phyloP scores from a whole-genome alignment of 1,140 invertebrate species.

The Bombus waltoni region DNA sequence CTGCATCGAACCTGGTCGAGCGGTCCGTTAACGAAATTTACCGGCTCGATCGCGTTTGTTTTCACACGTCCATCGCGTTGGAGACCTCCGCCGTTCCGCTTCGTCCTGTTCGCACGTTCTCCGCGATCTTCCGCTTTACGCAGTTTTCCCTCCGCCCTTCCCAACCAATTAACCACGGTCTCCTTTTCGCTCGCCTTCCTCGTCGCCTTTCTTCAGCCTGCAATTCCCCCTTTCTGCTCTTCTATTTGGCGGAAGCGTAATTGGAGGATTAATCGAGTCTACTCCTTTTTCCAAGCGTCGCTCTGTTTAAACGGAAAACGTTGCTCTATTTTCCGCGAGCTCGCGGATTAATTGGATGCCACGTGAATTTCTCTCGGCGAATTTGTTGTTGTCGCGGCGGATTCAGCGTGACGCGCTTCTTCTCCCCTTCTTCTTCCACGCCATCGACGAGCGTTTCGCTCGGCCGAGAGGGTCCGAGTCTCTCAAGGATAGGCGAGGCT shows the following conservation, averaged over 20 bases:
- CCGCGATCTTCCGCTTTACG: no score
- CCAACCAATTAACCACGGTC: no score
- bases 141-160: no score
- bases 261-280: conserved; percentile 38
- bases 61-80: no score
- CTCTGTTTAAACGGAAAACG: no score
- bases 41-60: no score
- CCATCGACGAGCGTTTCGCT: neutral
- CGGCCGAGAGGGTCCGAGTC: neutral
- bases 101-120: no score
- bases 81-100: no score
- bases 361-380: neutral
- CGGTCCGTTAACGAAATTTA: no score
- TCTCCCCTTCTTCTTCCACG: neutral
- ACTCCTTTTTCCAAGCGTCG: neutral
- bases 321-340: neutral
- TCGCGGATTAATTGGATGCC: neutral
- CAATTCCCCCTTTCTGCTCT: no score
- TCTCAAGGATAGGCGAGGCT: neutral
- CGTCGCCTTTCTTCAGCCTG: no score
- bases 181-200: no score
- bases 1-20: neutral
- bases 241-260: conserved; percentile 34
- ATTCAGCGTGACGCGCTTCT: neutral
- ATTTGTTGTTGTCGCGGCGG: conserved; percentile 5